phyloP scores from a whole-genome alignment of 1,140 invertebrate species.

The Aphidius gifuensis region DNA sequence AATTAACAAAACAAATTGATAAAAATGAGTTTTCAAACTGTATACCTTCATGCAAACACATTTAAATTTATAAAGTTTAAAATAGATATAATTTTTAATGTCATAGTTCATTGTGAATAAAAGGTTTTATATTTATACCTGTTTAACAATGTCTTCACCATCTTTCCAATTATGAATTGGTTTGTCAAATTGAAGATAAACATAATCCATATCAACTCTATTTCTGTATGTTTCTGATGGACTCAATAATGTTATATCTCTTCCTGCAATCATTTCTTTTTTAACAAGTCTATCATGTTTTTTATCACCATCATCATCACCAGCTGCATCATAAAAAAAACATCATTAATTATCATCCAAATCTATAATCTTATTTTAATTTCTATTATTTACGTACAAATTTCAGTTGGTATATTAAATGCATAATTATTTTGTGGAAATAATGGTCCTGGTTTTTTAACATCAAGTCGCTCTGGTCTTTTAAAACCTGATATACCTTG shows the following conservation, averaged over 20 bases:
- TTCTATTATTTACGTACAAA: constrained; percentile 21
- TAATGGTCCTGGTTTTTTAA: constrained; percentile 90
- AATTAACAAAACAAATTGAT: not conserved
- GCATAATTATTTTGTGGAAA: constrained; percentile 64
- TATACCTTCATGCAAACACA: not conserved
- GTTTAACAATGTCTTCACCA: constrained; percentile 40
- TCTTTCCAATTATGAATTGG: constrained; percentile 42
- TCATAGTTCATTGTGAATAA: no score
- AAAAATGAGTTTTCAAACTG: not conserved
- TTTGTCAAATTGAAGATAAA: constrained; percentile 67
- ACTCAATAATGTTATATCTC: constrained; percentile 19
- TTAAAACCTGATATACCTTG: constrained; percentile 65
- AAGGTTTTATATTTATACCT: constrained; percentile 17
- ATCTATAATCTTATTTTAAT: constrained; percentile 8
- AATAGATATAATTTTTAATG: no score
- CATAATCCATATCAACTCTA: constrained; percentile 66
- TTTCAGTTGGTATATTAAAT: constrained; percentile 46
- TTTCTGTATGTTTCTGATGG: constrained; percentile 50
- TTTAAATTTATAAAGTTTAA: no score
- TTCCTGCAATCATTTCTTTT: constrained; percentile 44
- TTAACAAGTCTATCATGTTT: constrained; percentile 38
- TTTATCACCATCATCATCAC: constrained; percentile 22
- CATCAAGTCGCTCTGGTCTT: constrained; percentile 81
- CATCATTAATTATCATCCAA: not conserved
- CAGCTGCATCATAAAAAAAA: not conserved